Evolutionary conservation across 2,888 invertebrate species (phyloP).

Genomic region (Philonicus albiceps): DNA sequence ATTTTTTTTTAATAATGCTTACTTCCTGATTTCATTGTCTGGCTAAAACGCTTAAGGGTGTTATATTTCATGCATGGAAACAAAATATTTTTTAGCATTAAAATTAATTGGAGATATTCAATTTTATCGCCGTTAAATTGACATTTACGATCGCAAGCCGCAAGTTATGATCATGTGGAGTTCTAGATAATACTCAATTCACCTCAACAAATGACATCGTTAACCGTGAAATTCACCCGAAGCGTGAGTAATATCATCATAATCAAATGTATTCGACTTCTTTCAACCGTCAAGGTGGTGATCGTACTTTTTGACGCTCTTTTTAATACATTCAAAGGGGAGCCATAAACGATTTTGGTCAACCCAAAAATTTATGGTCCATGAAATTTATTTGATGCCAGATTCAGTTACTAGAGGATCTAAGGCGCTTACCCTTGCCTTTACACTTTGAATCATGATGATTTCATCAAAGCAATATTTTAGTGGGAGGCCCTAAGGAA

Average conservation of each 20-base stretch:
- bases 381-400: conserved; percentile 8
- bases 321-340: not conserved
- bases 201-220: conserved; percentile 4
- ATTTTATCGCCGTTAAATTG: conserved; percentile 23
- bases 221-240: conserved; percentile 12
- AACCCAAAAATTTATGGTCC: conserved; percentile 5
- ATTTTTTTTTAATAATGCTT: not conserved
- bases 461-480: not conserved
- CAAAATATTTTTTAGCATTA: not conserved
- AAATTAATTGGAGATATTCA: conserved; percentile 23
- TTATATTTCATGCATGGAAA: conserved; percentile 9
- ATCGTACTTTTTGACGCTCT: not conserved
- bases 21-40: not conserved
- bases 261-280: conserved; percentile 3
- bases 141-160: conserved; percentile 6
- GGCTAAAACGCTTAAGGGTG: not conserved
- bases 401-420: not conserved
- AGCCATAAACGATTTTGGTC: not conserved
- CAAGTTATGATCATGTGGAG: not conserved
- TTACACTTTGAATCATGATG: not conserved
- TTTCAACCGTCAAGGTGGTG: not conserved
- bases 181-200: not conserved
- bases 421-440: not conserved
- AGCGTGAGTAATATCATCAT: conserved; percentile 20
- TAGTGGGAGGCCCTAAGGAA: not conserved